A percentile compares a stretch with the other conserved stretches of the same genome.
Evolutionary conservation across 1,140 invertebrate species (phyloP).

Genomic region (Luehdorfia chinensis): DNA sequence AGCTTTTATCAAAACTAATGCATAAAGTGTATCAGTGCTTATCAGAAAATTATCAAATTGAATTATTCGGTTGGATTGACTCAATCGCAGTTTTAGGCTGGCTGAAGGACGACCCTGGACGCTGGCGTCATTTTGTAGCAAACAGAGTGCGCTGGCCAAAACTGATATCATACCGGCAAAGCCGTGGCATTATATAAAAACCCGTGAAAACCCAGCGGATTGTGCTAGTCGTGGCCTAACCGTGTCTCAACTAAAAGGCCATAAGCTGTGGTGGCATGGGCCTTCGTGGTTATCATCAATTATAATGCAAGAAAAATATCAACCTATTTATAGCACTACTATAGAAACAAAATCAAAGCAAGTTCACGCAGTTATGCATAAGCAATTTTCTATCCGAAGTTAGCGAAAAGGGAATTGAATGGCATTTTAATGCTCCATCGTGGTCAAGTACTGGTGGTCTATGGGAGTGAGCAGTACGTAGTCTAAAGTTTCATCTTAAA

Average conservation of each 20-base stretch:
- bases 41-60: conserved; percentile 12
- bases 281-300: conserved; percentile 22
- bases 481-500: no score
- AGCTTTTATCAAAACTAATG: conserved; percentile 18
- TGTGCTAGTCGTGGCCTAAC: conserved; percentile 28
- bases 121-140: conserved; percentile 25
- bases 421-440: no score
- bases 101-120: conserved; percentile 18
- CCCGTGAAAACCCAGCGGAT: conserved; percentile 28
- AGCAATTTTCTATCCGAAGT: no score
- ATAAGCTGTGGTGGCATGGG: conserved; percentile 27
- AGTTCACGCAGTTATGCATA: no score
- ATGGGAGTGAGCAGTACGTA: no score
- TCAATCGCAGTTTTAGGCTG: conserved; percentile 25
- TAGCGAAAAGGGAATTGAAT: no score
- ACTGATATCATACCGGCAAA: conserved; percentile 17
- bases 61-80: conserved; percentile 19
- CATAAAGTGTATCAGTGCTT: conserved; percentile 19
- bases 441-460: no score
- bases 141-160: conserved; percentile 23
- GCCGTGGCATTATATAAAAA: conserved; percentile 26
- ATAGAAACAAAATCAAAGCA: no score
- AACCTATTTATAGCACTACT: no score
- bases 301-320: no score
- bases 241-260: conserved; percentile 17